Percentiles rank a stretch among this genome's conserved stretches.
phyloP scores from a whole-genome alignment of 2,797 vertebrate species.

The Pseudochromis fuscus region DNA sequence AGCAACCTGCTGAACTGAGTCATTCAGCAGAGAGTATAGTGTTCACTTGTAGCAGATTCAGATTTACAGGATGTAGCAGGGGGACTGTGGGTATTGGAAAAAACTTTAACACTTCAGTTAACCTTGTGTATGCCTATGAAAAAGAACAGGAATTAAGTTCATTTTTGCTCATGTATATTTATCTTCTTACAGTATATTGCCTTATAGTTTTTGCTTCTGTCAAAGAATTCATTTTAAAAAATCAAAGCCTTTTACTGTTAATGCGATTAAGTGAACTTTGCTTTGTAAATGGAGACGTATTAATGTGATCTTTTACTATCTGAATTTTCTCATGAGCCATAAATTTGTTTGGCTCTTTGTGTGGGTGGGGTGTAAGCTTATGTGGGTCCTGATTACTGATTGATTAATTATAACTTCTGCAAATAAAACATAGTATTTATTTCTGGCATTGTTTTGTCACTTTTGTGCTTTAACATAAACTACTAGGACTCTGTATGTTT shows the following conservation, averaged over 20 bases:
- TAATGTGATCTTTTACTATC: slow-evolving; percentile 55
- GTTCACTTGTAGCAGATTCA: slow-evolving; percentile 49
- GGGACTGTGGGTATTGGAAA: slow-evolving; percentile 6
- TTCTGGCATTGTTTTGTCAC: slow-evolving; percentile 50
- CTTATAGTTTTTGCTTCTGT: slow-evolving; percentile 59
- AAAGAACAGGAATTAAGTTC: slow-evolving; percentile 29
- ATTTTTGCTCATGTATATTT: slow-evolving; percentile 55
- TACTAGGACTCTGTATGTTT: background rate
- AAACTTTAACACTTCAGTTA: slow-evolving; percentile 20
- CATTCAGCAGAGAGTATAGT: slow-evolving; percentile 14
- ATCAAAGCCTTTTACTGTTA: slow-evolving; percentile 56
- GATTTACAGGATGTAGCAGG: slow-evolving; percentile 44
- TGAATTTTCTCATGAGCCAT: slow-evolving; percentile 45
- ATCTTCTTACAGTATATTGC: slow-evolving; percentile 56
- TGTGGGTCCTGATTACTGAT: slow-evolving; percentile 65
- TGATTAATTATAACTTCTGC: slow-evolving; percentile 67
- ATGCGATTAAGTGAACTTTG: slow-evolving; percentile 46
- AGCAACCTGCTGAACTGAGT: slow-evolving; percentile 24
- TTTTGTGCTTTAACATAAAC: background rate
- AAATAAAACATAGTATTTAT: slow-evolving; percentile 70
- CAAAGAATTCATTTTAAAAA: slow-evolving; percentile 43
- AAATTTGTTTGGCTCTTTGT: slow-evolving; percentile 36
- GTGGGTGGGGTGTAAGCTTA: slow-evolving; percentile 44
- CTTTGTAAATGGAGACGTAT: slow-evolving; percentile 57
- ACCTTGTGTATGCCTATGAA: slow-evolving; percentile 17